Conservation (phyloP, 2,797 vertebrate species). For the Pelobates cultripes region DNA sequence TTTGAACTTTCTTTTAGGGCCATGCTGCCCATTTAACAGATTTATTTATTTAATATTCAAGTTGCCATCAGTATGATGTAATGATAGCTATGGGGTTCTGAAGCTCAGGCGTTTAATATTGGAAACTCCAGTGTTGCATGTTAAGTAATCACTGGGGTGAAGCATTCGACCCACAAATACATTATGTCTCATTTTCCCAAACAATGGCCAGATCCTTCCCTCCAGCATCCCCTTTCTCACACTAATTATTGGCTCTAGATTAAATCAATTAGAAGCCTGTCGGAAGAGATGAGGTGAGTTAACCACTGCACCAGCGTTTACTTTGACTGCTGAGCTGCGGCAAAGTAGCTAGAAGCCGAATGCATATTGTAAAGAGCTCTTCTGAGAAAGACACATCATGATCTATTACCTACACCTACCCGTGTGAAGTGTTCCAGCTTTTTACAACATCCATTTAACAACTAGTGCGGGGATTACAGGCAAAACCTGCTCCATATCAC, state of each 20-base stretch:
- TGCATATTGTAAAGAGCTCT: not conserved
- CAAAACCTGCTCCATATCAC: too few relatives aligned
- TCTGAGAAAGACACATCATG: not conserved
- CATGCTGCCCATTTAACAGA: too few relatives aligned
- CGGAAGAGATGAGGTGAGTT: not conserved
- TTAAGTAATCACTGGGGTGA: not conserved
- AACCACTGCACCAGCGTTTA: not conserved
- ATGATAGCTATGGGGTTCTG: not conserved
- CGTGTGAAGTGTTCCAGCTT: not conserved
- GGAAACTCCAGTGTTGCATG: not conserved
- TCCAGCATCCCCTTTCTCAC: not conserved
- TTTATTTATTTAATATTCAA: not conserved
- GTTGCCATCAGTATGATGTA: not conserved
- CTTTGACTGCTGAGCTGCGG: not conserved
- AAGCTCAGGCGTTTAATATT: not conserved
- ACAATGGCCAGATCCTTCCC: not conserved
- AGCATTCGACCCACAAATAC: not conserved
- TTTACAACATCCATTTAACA: not conserved
- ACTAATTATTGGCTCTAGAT: constrained; percentile 22
- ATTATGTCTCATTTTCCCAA: constrained; percentile 19
- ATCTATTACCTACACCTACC: not conserved
- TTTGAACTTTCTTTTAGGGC: too few relatives aligned
- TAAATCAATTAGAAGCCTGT: constrained; percentile 21
- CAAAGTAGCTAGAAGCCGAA: not conserved
- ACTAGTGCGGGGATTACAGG: not conserved